phyloP scores from a whole-genome alignment of 2,888 invertebrate genomes.

The Pteria penguin region DNA sequence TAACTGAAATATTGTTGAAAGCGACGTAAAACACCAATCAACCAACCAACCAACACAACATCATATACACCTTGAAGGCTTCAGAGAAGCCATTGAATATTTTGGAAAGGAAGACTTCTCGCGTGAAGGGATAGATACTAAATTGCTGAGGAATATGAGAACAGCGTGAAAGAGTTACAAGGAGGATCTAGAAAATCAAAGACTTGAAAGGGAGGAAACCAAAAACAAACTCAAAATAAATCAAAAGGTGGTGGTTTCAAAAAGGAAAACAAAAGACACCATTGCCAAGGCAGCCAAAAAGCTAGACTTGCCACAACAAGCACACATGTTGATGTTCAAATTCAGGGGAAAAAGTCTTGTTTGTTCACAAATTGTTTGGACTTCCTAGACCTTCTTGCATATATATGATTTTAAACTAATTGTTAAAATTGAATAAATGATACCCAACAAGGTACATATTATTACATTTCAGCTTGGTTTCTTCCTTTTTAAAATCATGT shows the following conservation, averaged over 20 bases:
- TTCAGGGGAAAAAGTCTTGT: too few species aligned
- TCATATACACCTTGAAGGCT: neutral
- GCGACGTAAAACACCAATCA: too few species aligned
- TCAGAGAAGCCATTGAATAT: neutral
- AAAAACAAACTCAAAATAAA: slow-evolving; percentile 3
- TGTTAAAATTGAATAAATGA: too few species aligned
- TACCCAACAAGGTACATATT: too few species aligned
- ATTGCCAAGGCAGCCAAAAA: slow-evolving; percentile 3
- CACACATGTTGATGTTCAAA: too few species aligned
- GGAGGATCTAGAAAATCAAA: neutral
- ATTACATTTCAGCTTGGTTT: too few species aligned
- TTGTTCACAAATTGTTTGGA: too few species aligned
- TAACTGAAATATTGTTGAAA: too few species aligned
- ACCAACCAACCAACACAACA: slow-evolving; percentile 5
- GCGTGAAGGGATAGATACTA: neutral
- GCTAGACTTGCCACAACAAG: too few species aligned
- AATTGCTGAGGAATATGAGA: slow-evolving; percentile 5
- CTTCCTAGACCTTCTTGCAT: too few species aligned
- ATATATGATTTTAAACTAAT: too few species aligned
- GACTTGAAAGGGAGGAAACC: neutral
- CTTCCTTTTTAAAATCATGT: too few species aligned
- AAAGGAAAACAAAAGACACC: slow-evolving; percentile 5
- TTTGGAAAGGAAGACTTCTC: slow-evolving; percentile 6
- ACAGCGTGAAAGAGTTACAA: neutral
- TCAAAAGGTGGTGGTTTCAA: neutral